A percentile compares a stretch with the other conserved stretches of the same genome.
phyloP scores from a whole-genome alignment of 2,888 invertebrate species.

The Lottia scabra region DNA sequence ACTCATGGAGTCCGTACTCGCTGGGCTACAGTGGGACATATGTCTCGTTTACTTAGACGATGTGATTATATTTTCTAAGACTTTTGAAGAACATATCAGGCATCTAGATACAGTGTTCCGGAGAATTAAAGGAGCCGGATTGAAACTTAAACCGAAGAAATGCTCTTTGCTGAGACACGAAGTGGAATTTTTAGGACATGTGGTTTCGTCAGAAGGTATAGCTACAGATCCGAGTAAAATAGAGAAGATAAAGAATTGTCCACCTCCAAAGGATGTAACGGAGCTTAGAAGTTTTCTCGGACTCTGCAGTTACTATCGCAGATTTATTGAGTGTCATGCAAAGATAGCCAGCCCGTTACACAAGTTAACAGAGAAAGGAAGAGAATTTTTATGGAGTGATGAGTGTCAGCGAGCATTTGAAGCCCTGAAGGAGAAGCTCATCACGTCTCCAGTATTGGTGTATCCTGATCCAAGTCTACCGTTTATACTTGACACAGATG shows the following conservation, averaged over 20 bases:
- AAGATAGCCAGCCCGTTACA: too few relatives aligned
- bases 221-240: neutral
- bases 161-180: too few relatives aligned
- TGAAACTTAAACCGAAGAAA: too few relatives aligned
- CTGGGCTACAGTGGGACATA: too few relatives aligned
- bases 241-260: neutral
- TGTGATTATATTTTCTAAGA: neutral
- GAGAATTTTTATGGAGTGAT: slow-evolving; percentile 17
- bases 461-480: slow-evolving; percentile 21
- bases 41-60: too few relatives aligned
- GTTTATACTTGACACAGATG: slow-evolving; percentile 37
- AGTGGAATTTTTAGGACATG: neutral
- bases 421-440: slow-evolving; percentile 25
- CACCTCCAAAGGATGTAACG: neutral
- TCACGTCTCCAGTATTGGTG: slow-evolving; percentile 25
- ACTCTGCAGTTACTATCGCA: neutral
- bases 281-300: neutral
- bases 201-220: neutral
- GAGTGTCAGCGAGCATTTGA: slow-evolving; percentile 22
- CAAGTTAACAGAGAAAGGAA: neutral
- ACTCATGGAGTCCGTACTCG: too few relatives aligned
- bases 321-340: neutral
- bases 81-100: slow-evolving; percentile 4
- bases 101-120: neutral
- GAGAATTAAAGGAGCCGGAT: too few relatives aligned